Percentiles rank a stretch among this genome's conserved stretches.
Evolutionary conservation across 2,797 vertebrate genomes (phyloP).

Genomic region (Poecile montanus): DNA sequence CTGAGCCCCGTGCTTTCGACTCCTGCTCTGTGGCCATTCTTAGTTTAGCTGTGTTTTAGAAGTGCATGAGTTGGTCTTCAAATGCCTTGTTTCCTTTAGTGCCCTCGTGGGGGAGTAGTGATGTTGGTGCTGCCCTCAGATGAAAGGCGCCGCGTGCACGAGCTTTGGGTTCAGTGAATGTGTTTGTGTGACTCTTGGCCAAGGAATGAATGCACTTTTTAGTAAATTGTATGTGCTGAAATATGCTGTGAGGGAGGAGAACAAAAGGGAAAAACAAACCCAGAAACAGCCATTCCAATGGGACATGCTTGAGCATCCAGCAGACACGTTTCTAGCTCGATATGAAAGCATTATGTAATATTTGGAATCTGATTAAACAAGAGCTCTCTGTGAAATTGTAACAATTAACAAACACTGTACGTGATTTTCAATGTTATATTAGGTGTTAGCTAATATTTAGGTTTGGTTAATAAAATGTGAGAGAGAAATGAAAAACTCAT

Average conservation of each 20-base stretch:
- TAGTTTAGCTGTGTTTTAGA: neutral
- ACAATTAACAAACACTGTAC: neutral
- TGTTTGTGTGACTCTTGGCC: neutral
- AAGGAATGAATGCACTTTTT: neutral
- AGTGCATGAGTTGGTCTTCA: neutral
- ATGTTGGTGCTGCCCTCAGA: neutral
- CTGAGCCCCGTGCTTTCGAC: neutral
- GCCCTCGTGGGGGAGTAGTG: fast-evolving
- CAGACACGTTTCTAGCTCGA: neutral
- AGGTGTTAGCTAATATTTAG: slow-evolving; percentile 6
- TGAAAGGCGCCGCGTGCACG: fast-evolving
- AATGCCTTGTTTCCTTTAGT: neutral
- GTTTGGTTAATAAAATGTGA: slow-evolving; percentile 47
- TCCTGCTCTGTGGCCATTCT: neutral
- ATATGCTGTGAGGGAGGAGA: slow-evolving; percentile 11
- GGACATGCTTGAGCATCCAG: slow-evolving; percentile 16
- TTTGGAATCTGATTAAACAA: neutral
- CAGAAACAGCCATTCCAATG: slow-evolving; percentile 49
- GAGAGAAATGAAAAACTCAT: neutral
- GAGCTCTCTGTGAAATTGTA: neutral
- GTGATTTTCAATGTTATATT: neutral
- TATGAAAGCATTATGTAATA: neutral
- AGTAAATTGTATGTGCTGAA: slow-evolving; percentile 35
- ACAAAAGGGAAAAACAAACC: slow-evolving; percentile 23
- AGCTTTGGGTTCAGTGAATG: neutral